Base-by-base conservation (phyloP, 2,797 vertebrate species). In the Scolopax rusticola region DNA sequence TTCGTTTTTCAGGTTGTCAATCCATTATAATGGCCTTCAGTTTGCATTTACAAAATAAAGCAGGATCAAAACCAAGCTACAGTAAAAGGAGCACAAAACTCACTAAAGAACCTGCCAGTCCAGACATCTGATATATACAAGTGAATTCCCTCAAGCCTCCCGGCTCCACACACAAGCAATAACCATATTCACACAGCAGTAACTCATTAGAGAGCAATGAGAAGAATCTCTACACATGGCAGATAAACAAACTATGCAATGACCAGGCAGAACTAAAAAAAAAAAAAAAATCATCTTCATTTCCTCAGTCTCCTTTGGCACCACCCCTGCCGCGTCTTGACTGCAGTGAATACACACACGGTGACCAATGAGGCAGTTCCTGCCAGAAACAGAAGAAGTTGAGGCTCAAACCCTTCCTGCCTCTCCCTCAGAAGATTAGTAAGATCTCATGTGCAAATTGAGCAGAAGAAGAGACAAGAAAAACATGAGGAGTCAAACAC, bases 191-290 rank as follows among this genome's bases (percentile, higher is more conserved):
- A 74, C 68, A 74, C 56, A 89, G 74, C 67, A 94, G 77, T 74
- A 94, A 96, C 77, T 95, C 68, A 88, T 78, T 64, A 93, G 36
- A 89, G 23, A 90, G 56, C 43, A 90, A 92, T 14, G 33, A 82
- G 83, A 89, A 93, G 19, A 63, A 74, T 51, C 68, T 80, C 84
- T 53, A 15, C 70, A 54, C 33, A 53, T 1, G 27, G 41, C 50
- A 94, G 69, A 86, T 61, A 71, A 88, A 67, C 60, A 71, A 88
- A 68, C 60, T 45, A 57, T 4, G 11, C 63, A 76, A 64, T 4
- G 14, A 80, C 38, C 25, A 77, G 40, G 64, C 33, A 89, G 36
- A 92, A 70, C 9, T 32, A 45, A 61, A 83, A 43, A 50, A n/a
- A 4, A 4, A 33, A 36, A 36, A 36, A 36, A 36, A 36, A 36